Base-by-base conservation (phyloP, 2,888 invertebrate genomes). In the Trissonchulus sp. region DNA sequence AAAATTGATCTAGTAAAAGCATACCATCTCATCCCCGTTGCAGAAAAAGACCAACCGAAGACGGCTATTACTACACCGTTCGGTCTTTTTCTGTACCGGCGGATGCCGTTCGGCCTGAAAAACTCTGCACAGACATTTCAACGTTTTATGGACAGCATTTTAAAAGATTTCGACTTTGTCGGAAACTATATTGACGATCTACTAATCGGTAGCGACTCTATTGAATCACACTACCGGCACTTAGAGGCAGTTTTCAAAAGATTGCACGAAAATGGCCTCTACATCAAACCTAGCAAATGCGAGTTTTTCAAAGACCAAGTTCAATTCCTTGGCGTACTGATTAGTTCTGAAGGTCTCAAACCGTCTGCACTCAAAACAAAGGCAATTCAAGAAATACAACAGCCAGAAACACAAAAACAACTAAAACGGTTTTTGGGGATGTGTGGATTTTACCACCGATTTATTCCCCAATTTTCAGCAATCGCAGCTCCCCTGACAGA, bases 101-200 rank as follows among this genome's bases (percentile, higher is more conserved):
- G 77, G 1, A 79, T 81, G 78, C 80, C 79, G 1, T 81, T 82
- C 76, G 80, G 80, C 0, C 71, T 82, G 1, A 68, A 74, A 1
- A 79, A 80, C 72, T 79, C 79, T 0, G 77, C 78, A 1, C 76
- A 77, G 0, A 79, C 79, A 1, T 81, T 79, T 69, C 78, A 79
- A n/a, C n/a, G n/a, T n/a, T n/a, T n/a, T n/a, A n/a, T n/a, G n/a
- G n/a, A n/a, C n/a, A n/a, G n/a, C n/a, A n/a, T n/a, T n/a, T n/a
- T n/a, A n/a, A n/a, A n/a, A n/a, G n/a, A n/a, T n/a, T n/a, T n/a
- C n/a, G n/a, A n/a, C n/a, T n/a, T n/a, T n/a, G n/a, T n/a, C n/a
- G n/a, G n/a, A n/a, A n/a, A n/a, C n/a, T n/a, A n/a, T n/a, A n/a
- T n/a, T n/a, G n/a, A n/a, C n/a, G n/a, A n/a, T n/a, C n/a, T n/a